phyloP scores from a whole-genome alignment of 2,888 invertebrate species.

The Beris morrisii region DNA sequence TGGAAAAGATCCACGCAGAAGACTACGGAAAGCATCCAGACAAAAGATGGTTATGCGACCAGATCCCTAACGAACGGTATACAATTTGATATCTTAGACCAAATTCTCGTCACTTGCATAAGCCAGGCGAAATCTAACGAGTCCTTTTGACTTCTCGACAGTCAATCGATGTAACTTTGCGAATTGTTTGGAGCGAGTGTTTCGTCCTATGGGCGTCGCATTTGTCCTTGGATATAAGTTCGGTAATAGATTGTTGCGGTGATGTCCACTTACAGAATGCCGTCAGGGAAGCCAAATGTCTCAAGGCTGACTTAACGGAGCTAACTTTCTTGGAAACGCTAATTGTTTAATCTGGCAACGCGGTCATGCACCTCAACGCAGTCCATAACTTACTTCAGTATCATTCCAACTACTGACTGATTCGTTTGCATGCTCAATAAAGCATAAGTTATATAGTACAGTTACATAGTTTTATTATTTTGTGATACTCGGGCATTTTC shows the following conservation, averaged over 20 bases:
- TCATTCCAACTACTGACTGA: too few species aligned
- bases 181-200: conserved; percentile 62
- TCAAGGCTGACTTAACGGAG: conserved; percentile 58
- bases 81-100: conserved; percentile 62
- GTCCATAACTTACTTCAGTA: too few species aligned
- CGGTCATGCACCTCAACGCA: too few species aligned
- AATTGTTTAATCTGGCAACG: too few species aligned
- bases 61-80: conserved; percentile 42
- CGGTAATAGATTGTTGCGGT: conserved; percentile 50
- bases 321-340: conserved; percentile 59
- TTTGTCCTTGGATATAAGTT: conserved; percentile 60
- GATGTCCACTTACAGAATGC: conserved; percentile 51
- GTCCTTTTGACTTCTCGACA: conserved; percentile 58
- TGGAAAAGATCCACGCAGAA: conserved; percentile 48
- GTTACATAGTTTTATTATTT: too few species aligned
- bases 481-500: too few species aligned
- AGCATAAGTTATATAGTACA: too few species aligned
- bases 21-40: background rate
- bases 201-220: conserved; percentile 62
- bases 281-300: conserved; percentile 52
- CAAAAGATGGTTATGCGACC: background rate
- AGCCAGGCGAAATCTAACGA: conserved; percentile 61
- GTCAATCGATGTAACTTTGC: conserved; percentile 62
- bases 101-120: conserved; percentile 62
- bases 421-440: too few species aligned